Conservation (phyloP, 2,113 vertebrate species). For the Aphyosemion australe region DNA sequence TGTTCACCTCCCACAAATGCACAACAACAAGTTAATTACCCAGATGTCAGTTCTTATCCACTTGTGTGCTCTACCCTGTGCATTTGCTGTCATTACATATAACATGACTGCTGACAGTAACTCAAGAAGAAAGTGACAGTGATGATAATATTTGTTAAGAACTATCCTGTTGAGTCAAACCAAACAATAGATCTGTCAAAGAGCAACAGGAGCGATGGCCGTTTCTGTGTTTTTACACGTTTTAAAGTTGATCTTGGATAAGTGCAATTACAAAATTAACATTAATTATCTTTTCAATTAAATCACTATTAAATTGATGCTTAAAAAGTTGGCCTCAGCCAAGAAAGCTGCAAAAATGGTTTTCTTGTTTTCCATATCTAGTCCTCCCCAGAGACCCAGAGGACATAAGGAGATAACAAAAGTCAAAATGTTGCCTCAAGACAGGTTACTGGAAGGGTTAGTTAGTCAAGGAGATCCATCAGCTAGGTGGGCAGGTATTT, state of each 20-base stretch:
- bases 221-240: background rate
- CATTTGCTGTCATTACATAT: conserved; percentile 46
- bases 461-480: too few relatives aligned
- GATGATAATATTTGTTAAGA: conserved; percentile 26
- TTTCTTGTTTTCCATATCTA: too few relatives aligned
- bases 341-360: too few relatives aligned
- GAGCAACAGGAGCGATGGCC: too few relatives aligned
- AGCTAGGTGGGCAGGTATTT: too few relatives aligned
- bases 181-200: background rate
- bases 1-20: conserved; percentile 41
- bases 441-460: too few relatives aligned
- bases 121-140: conserved; percentile 20
- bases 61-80: conserved; percentile 40
- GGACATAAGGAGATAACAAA: too few relatives aligned
- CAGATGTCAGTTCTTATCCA: conserved; percentile 59
- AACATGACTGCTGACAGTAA: conserved; percentile 39
- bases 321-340: background rate
- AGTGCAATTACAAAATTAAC: background rate
- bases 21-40: conserved; percentile 62
- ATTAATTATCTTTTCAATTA: too few relatives aligned
- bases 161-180: background rate
- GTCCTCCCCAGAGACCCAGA: too few relatives aligned
- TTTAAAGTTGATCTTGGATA: background rate
- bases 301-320: too few relatives aligned
- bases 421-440: too few relatives aligned